phyloP scores from a whole-genome alignment of 2,797 vertebrate genomes.

The Gallirallus australis region DNA sequence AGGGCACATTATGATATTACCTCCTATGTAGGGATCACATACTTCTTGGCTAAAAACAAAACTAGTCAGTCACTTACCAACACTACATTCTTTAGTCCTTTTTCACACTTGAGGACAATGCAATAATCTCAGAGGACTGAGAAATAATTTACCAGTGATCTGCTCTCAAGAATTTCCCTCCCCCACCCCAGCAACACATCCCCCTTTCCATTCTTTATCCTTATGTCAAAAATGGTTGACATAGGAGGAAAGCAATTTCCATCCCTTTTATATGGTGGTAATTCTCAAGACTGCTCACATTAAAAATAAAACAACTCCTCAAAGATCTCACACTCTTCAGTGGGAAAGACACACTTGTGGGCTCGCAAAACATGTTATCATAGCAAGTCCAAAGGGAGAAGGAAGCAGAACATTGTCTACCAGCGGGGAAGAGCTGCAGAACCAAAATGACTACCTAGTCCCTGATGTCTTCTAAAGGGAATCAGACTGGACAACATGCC shows the following conservation, averaged over 20 bases:
- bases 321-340: not conserved
- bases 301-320: not conserved
- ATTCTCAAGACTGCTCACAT: not conserved
- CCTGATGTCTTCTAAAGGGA: not conserved
- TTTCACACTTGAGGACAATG: not conserved
- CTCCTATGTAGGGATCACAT: slow-evolving; percentile 89
- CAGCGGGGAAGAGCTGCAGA: not conserved
- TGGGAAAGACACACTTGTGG: not conserved
- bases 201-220: not conserved
- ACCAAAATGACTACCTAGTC: not conserved
- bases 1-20: slow-evolving; percentile 92
- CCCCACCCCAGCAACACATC: not conserved
- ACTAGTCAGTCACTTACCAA: slow-evolving; percentile 45
- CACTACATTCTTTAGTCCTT: not conserved
- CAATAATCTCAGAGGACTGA: not conserved
- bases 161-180: not conserved
- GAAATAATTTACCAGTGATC: not conserved
- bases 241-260: not conserved
- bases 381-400: accelerated
- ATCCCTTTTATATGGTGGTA: accelerated
- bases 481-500: not conserved
- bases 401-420: not conserved
- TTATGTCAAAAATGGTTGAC: not conserved
- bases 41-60: slow-evolving; percentile 90
- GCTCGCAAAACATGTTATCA: accelerated